Percentiles rank a stretch among this genome's conserved stretches.
phyloP scores from a whole-genome alignment of 2,113 vertebrate genomes.

The Chaetura pelagica region DNA sequence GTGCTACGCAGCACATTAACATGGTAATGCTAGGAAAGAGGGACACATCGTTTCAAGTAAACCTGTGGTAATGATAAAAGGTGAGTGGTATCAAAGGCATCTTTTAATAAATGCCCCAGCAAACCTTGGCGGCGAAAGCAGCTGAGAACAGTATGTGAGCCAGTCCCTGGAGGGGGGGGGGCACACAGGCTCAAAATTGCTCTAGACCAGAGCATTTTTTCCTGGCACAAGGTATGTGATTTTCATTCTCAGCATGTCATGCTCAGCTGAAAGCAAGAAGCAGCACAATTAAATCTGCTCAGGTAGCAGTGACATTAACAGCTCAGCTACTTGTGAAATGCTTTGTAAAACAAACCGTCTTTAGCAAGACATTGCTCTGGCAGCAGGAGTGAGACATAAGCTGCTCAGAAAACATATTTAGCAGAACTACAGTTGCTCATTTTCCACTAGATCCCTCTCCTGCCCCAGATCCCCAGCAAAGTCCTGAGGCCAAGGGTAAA shows the following conservation, averaged over 20 bases:
- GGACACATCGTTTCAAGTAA: neutral
- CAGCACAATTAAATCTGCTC: constrained; percentile 47
- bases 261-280: neutral
- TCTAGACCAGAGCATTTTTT: neutral
- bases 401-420: neutral
- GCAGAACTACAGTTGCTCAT: neutral
- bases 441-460: neutral
- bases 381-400: neutral
- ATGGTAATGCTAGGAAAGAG: neutral
- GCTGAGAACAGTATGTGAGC: constrained; percentile 5
- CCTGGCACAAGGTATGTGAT: neutral
- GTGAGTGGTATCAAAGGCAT: neutral
- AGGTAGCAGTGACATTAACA: constrained; percentile 61
- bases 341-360: constrained; percentile 22
- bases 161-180: neutral
- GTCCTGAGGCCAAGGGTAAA: neutral
- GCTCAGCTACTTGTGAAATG: constrained; percentile 35
- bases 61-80: neutral
- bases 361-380: neutral
- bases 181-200: neutral
- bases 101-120: constrained; percentile 36
- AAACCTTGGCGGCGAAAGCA: constrained; percentile 2
- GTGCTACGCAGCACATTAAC: fast-evolving
- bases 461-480: neutral
- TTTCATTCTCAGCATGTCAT: constrained; percentile 26